Percentiles rank a stretch among this genome's conserved stretches.
phyloP scores from a whole-genome alignment of 2,113 vertebrate genomes.

The Semnopithecus entellus region DNA sequence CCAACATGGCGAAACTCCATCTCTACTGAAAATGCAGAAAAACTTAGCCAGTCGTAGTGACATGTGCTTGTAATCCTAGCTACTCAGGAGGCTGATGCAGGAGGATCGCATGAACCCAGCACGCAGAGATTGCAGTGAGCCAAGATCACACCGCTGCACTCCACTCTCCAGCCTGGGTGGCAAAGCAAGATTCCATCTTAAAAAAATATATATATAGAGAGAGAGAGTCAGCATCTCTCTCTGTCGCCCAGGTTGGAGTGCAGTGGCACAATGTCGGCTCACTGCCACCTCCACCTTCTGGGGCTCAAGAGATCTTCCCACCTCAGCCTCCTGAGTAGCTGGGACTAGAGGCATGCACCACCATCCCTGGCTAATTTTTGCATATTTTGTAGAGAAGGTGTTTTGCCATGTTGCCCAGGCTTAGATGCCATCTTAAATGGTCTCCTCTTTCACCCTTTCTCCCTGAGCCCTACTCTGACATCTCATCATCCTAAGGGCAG shows the following conservation, averaged over 20 bases:
- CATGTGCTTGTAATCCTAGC: no score
- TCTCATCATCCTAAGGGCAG: background rate
- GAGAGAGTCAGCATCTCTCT: background rate
- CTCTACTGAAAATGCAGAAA: no score
- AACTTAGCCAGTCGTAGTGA: no score
- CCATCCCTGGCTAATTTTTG: background rate
- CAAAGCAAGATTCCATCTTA: no score
- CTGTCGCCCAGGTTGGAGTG: background rate
- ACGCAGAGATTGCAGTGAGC: no score
- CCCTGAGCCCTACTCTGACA: background rate
- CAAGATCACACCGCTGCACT: no score
- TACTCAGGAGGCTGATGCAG: no score
- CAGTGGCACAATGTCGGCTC: background rate
- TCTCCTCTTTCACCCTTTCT: background rate
- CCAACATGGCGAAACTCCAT: no score
- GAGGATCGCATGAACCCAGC: no score
- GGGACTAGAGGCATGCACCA: background rate
- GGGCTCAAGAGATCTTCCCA: background rate
- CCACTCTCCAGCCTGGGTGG: no score
- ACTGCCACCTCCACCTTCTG: background rate
- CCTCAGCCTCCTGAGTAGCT: background rate
- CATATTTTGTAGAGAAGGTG: background rate
- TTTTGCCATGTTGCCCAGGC: background rate
- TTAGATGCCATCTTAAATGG: background rate
- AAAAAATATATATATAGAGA: no score